Evolutionary conservation across 2,888 invertebrate genomes (phyloP).

Genomic region (Drosophila atripex): DNA sequence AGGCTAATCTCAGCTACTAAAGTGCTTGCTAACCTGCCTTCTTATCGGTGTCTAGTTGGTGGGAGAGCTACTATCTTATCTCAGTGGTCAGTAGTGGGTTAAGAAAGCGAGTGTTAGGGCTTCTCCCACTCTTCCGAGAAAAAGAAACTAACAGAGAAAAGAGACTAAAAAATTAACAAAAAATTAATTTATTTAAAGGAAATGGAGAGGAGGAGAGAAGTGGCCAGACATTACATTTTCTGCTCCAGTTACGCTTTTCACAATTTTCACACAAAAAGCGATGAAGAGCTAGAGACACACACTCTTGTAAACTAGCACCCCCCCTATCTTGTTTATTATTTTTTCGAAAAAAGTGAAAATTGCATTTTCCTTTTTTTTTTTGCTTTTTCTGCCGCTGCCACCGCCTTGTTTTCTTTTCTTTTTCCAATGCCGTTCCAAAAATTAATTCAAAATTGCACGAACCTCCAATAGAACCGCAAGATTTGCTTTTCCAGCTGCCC

Average conservation of each 20-base stretch:
- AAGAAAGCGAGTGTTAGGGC: not conserved
- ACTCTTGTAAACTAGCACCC: too few relatives aligned
- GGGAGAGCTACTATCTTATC: not conserved
- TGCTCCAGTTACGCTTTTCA: too few relatives aligned
- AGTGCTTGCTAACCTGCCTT: too few relatives aligned
- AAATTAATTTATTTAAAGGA: too few relatives aligned
- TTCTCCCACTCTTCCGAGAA: not conserved
- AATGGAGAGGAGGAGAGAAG: too few relatives aligned
- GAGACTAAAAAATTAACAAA: too few relatives aligned
- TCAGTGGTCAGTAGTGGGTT: not conserved
- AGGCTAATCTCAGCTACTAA: not conserved
- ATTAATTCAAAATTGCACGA: constrained; percentile 58
- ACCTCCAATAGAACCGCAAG: constrained; percentile 27
- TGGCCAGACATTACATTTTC: not conserved
- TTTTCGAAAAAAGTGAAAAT: constrained; percentile 72
- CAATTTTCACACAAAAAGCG: too few relatives aligned
- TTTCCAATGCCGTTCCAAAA: constrained; percentile 65
- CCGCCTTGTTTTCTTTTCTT: not conserved
- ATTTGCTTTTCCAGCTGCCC: constrained; percentile 20
- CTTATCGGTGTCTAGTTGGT: too few relatives aligned
- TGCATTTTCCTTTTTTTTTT: constrained; percentile 59
- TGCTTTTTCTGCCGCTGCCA: too few relatives aligned
- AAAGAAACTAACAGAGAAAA: constrained; percentile 7
- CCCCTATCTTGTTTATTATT: too few relatives aligned
- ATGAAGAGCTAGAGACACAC: too few relatives aligned